Base-by-base conservation (phyloP, 2,113 vertebrate species). In the Turdus rufiventris region DNA sequence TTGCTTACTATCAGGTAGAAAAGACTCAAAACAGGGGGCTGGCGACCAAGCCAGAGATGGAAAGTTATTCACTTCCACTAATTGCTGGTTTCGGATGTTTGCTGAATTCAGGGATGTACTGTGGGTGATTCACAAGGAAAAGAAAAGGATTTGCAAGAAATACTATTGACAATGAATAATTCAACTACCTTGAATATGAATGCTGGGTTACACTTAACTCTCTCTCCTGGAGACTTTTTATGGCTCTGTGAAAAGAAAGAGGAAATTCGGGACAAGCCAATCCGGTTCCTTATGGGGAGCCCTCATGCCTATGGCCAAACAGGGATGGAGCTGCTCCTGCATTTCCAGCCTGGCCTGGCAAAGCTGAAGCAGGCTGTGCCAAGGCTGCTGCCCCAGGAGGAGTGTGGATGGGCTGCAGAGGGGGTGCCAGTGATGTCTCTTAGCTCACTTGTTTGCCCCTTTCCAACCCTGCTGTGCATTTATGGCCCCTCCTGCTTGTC, bases 151-250 rank as follows among this genome's bases (percentile, higher is more conserved):
- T 92, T 31, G 21, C 48, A 84, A 96, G 82, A 90, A 96, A 95
- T 81, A 71, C 88, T 86, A 31, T 91, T 93, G 89, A 90, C 94
- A 96, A 96, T 96, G 94, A 97, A 97, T 96, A 96, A 97, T 97
- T 93, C 96, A 88, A 4, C 90, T 40, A 29, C 75, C 88, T 86
- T 96, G 93, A 96, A 94, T 96, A 74, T 67, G 90, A 94, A 97
- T 96, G 91, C 91, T 74, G 65, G 65, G 43, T 71, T 95, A 83
- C 92, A 78, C 85, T 91, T 89, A 74, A 66, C 43, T 91, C 63
- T 58, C 63, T 58, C 88, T 88, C 94, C 91, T 71, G 72, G 67
- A 75, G 83, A 40, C 25, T 70, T 96, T 94, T 96, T 95, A 96
- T 90, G 72, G 72, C 92, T 95, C 48, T 95, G 94, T 86, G 86